Evolutionary conservation across 2,113 vertebrate genomes (phyloP).

Genomic region (Alexandromys fortis): DNA sequence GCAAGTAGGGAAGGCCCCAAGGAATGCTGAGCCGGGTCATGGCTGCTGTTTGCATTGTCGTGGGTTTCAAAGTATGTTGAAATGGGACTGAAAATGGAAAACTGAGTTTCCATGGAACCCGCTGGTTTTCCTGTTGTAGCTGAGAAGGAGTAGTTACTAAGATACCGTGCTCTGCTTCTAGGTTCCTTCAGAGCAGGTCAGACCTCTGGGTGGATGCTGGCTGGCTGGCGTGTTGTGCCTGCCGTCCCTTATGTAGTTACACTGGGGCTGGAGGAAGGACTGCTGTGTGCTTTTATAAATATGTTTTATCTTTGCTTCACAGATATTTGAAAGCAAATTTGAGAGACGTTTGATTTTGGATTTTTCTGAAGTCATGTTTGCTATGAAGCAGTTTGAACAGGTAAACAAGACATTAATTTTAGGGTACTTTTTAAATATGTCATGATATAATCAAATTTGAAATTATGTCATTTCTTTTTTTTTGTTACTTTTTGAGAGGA

Average conservation of each 20-base stretch:
- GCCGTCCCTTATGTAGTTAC: not conserved
- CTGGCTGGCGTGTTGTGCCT: not conserved
- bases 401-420: conserved; percentile 81
- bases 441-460: conserved; percentile 29
- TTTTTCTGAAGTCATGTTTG: conserved; percentile 94
- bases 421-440: not conserved
- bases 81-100: not conserved
- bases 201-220: not conserved
- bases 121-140: not conserved
- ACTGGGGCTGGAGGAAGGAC: not conserved
- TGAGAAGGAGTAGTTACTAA: too few relatives aligned
- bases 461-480: not conserved
- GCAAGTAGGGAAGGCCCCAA: not conserved
- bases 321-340: conserved; percentile 91
- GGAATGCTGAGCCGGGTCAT: not conserved
- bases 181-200: not conserved
- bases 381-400: conserved; percentile 95
- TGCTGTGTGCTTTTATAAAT: not conserved
- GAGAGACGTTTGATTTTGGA: conserved; percentile 88
- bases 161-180: fast-evolving
- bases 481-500: not conserved
- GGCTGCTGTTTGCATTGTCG: not conserved
- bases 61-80: not conserved
- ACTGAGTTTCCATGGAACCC: not conserved
- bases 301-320: conserved; percentile 55